These are phyloP conservation scores for Ornithoptera priamus DNA, from an alignment of 2,888 invertebrate genomes.

Conservation along the genomic window DNA sequence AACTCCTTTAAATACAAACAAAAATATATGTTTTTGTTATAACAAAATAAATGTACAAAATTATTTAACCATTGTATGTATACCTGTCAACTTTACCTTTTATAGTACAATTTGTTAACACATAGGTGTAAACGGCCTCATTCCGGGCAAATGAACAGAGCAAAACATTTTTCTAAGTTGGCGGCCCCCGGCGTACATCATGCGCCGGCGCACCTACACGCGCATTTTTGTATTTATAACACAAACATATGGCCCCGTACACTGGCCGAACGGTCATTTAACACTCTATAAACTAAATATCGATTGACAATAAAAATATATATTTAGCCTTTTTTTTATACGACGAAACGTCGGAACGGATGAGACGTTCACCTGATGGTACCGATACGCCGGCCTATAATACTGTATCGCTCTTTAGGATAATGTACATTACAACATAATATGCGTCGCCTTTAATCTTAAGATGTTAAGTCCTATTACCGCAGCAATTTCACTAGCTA, in stretches of 20 bases:
- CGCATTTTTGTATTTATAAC: slow-evolving; percentile 64
- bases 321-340: not conserved
- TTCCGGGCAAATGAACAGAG: slow-evolving; percentile 20
- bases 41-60: too few relatives aligned
- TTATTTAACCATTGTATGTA: too few relatives aligned
- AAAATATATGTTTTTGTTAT: not conserved
- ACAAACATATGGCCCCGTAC: slow-evolving; percentile 69
- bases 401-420: too few relatives aligned
- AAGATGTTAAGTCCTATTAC: too few relatives aligned
- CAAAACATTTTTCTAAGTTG: slow-evolving; percentile 48
- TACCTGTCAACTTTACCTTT: not conserved
- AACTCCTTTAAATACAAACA: not conserved
- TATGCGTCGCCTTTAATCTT: too few relatives aligned
- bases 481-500: too few relatives aligned
- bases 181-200: slow-evolving; percentile 68
- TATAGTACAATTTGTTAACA: not conserved
- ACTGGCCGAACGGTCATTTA: slow-evolving; percentile 40
- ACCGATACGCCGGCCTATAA: too few relatives aligned
- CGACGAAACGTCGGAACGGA: too few relatives aligned
- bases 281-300: slow-evolving; percentile 40
- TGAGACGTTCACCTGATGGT: too few relatives aligned
- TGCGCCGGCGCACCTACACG: slow-evolving; percentile 57
- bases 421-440: too few relatives aligned
- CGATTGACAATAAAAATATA: slow-evolving; percentile 7
- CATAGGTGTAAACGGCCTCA: slow-evolving; percentile 3